These are phyloP conservation scores for Malurus cyaneus DNA, from an alignment of 2,113 vertebrate genomes.

Conservation along the genomic window DNA sequence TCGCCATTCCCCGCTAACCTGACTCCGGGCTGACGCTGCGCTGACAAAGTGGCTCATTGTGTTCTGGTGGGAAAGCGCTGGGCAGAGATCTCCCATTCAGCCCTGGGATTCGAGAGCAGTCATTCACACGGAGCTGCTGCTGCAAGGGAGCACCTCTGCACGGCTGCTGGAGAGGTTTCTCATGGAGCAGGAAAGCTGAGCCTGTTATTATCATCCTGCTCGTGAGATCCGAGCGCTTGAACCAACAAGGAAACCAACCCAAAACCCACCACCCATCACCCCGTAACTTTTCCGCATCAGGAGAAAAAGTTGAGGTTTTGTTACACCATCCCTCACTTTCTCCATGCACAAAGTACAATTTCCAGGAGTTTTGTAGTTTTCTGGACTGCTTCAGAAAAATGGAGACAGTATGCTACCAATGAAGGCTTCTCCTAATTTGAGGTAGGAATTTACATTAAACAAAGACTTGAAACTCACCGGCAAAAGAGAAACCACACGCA, in stretches of 20 bases:
- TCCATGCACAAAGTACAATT: not conserved
- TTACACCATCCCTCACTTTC: not conserved
- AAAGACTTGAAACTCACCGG: not conserved
- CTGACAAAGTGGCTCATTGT: slow-evolving; percentile 73
- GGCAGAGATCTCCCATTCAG: slow-evolving; percentile 74
- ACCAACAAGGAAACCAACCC: not conserved
- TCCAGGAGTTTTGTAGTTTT: not conserved
- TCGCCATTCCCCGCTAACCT: slow-evolving; percentile 39
- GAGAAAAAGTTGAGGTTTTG: not conserved
- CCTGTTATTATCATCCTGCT: not conserved
- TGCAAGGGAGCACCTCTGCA: slow-evolving; percentile 65
- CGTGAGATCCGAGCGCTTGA: not conserved
- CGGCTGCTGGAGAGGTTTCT: slow-evolving; percentile 19
- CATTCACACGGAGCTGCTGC: slow-evolving; percentile 61
- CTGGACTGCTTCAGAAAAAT: not conserved
- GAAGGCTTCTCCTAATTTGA: not conserved
- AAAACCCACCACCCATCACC: not conserved
- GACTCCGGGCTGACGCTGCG: slow-evolving; percentile 52
- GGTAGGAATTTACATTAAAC: not conserved
- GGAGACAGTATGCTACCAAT: not conserved
- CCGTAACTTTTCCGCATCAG: not conserved
- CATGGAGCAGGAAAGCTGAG: slow-evolving; percentile 19
- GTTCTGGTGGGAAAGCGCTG: slow-evolving; percentile 75
- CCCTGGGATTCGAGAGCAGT: slow-evolving; percentile 20
- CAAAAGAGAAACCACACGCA: not conserved